Percentiles rank a stretch among this genome's conserved stretches.
These are phyloP conservation scores for Salvelinus sp. DNA, from an alignment of 2,113 vertebrate species.

Conservation along the genomic window DNA sequence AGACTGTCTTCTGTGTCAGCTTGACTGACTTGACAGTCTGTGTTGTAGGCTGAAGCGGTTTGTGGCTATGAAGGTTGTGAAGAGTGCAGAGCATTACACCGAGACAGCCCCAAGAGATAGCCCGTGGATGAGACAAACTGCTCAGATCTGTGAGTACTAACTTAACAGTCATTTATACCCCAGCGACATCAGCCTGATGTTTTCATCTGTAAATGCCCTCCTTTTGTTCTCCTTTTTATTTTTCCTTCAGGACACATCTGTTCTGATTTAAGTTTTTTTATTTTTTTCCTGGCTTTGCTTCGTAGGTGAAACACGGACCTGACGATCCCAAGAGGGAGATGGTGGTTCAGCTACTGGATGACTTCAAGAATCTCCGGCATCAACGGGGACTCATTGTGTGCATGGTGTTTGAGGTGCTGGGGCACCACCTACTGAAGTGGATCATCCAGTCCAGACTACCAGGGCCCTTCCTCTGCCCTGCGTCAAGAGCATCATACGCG, in stretches of 20 bases:
- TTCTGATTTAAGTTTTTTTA: constrained; percentile 38
- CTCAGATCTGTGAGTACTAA: constrained; percentile 89
- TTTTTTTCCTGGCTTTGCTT: constrained; percentile 6
- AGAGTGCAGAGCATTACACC: constrained; percentile 97
- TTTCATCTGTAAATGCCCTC: neutral
- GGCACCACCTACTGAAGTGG: constrained; percentile 97
- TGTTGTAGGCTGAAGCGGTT: constrained; percentile 86
- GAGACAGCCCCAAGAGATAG: too few relatives aligned
- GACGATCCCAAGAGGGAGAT: constrained; percentile 89
- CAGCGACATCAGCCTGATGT: neutral
- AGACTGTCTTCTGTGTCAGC: constrained; percentile 5
- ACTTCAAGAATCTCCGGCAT: constrained; percentile 98
- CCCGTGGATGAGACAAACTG: constrained; percentile 93
- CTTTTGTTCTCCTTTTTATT: neutral
- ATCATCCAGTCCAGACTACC: constrained; percentile 99
- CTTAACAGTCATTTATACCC: neutral
- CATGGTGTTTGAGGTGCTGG: constrained; percentile 98
- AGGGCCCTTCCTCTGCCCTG: constrained; percentile 91
- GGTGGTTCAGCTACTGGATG: constrained; percentile 94
- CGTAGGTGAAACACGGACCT: constrained; percentile 90
- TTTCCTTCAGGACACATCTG: neutral
- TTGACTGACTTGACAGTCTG: constrained; percentile 24
- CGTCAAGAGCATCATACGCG: constrained; percentile 93
- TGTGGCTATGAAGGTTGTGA: constrained; percentile 99
- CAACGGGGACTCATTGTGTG: constrained; percentile 96